Conservation (phyloP, 1,140 invertebrate species). For the Orussus abietinus region DNA sequence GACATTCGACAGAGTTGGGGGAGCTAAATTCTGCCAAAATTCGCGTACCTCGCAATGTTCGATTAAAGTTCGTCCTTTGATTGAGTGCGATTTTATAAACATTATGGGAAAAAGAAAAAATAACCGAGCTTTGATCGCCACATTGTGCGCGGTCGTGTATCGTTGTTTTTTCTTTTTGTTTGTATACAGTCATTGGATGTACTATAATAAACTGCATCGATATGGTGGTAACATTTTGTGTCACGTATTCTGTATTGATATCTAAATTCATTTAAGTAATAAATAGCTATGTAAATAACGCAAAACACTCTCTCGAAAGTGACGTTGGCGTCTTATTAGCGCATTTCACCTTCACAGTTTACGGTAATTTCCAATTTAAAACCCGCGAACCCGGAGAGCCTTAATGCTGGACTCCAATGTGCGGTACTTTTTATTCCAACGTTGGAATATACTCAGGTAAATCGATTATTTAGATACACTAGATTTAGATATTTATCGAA, state of each 20-base stretch:
- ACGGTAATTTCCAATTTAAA: no score
- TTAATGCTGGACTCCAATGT: no score
- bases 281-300: constrained; percentile 33
- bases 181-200: constrained; percentile 37
- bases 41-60: no score
- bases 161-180: constrained; percentile 42
- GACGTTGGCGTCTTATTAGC: no score
- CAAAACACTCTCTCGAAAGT: no score
- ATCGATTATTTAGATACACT: no score
- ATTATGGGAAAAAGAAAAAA: constrained; percentile 4
- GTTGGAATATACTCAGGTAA: no score
- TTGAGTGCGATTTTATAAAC: constrained; percentile 31
- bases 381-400: no score
- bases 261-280: constrained; percentile 35
- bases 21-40: constrained; percentile 38
- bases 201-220: constrained; percentile 46
- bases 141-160: constrained; percentile 29
- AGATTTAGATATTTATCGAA: no score
- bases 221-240: constrained; percentile 29
- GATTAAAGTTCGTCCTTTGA: constrained; percentile 38
- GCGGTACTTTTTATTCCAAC: no score
- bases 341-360: no score
- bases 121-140: constrained; percentile 16
- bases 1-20: constrained; percentile 23
- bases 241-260: constrained; percentile 31